Percentiles rank a stretch among this genome's conserved stretches.
Evolutionary conservation across 1,140 invertebrate species (phyloP).

Genomic region (Sesamia nonagrioides): DNA sequence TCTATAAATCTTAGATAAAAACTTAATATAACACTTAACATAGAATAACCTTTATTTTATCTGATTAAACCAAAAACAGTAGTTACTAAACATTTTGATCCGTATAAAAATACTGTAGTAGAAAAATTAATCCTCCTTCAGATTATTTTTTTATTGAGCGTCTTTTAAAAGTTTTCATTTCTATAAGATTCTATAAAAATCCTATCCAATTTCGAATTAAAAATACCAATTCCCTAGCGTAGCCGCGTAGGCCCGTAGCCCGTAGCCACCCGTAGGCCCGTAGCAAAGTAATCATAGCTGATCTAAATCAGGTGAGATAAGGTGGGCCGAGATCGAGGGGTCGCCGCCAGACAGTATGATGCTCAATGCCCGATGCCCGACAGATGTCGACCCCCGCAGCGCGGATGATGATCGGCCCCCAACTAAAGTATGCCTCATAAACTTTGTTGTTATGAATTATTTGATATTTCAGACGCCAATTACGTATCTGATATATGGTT

Average conservation of each 20-base stretch:
- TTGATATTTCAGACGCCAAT: constrained; percentile 60
- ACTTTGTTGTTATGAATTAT: constrained; percentile 65
- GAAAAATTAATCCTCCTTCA: too few species aligned
- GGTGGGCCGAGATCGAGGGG: constrained; percentile 43
- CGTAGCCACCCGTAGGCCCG: not conserved
- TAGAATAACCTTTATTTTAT: too few species aligned
- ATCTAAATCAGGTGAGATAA: constrained; percentile 58
- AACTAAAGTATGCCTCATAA: constrained; percentile 61
- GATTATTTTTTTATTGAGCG: too few species aligned
- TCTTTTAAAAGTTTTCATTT: too few species aligned
- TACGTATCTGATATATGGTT: constrained; percentile 29
- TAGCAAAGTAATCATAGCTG: constrained; percentile 41
- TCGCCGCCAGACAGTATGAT: constrained; percentile 14
- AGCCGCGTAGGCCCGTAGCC: not conserved
- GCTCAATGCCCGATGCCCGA: constrained; percentile 60
- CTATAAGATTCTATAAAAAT: too few species aligned
- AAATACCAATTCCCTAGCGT: constrained; percentile 29
- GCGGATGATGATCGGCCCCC: constrained; percentile 70
- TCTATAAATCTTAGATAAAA: too few species aligned
- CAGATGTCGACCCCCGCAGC: constrained; percentile 78
- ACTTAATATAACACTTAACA: too few species aligned
- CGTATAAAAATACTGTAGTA: too few species aligned
- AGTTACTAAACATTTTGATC: too few species aligned
- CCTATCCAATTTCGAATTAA: not conserved
- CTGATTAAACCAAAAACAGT: too few species aligned